Percentiles rank a stretch among this genome's conserved stretches.
Evolutionary conservation across 1,140 invertebrate species (phyloP).

Genomic region (Zaprionus kolodkinae): DNA sequence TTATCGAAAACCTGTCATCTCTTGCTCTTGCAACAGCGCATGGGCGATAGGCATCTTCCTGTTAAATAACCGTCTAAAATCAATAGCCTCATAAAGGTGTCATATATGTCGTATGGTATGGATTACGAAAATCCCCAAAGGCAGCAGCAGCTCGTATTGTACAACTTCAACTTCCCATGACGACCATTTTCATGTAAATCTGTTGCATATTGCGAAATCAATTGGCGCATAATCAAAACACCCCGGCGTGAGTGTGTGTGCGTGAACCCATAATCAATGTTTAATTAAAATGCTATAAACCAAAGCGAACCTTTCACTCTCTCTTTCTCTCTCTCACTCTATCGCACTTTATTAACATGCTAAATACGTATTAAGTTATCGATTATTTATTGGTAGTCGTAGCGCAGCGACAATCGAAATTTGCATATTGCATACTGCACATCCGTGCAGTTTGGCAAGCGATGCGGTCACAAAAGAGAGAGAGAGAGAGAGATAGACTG

Average conservation of each 20-base stretch:
- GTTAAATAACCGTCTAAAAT: constrained; percentile 25
- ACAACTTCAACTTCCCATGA: constrained; percentile 48
- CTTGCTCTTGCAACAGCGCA: constrained; percentile 10
- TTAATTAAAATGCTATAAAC: constrained; percentile 60
- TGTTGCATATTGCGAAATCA: constrained; percentile 58
- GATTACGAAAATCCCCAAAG: constrained; percentile 28
- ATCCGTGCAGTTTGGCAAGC: constrained; percentile 50
- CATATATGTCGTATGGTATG: constrained; percentile 23
- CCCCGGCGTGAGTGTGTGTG: constrained; percentile 12
- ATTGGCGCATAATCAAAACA: constrained; percentile 48
- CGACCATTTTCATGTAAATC: constrained; percentile 70
- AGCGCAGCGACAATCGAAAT: constrained; percentile 35
- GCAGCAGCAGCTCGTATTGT: constrained; percentile 1
- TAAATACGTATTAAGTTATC: constrained; percentile 56
- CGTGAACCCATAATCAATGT: constrained; percentile 50
- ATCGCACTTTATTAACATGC: constrained; percentile 63
- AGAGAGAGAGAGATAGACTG: constrained; percentile 16
- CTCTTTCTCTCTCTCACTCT: constrained; percentile 1
- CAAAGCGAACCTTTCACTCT: constrained; percentile 63
- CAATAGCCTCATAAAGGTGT: constrained; percentile 25
- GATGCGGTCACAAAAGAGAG: background rate
- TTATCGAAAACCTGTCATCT: background rate
- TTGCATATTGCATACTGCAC: constrained; percentile 72
- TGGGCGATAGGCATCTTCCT: constrained; percentile 21
- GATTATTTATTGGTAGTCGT: constrained; percentile 50